Percentiles rank a stretch among this genome's conserved stretches.
Conservation (phyloP, 2,888 invertebrate species). For the Camponotus fellah region DNA sequence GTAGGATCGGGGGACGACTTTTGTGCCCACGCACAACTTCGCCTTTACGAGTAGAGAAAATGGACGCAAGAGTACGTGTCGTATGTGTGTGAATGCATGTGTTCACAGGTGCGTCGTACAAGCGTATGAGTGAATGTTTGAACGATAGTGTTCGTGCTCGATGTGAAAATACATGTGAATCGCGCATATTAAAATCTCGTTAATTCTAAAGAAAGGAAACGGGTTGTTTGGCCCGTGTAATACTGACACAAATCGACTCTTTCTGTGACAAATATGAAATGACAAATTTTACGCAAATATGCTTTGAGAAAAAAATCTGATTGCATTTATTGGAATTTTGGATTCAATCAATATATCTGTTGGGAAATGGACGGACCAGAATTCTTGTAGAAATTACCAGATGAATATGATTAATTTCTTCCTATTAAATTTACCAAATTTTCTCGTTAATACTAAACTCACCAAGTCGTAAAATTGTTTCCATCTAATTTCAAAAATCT, state of each 20-base stretch:
- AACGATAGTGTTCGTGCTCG: constrained; percentile 1
- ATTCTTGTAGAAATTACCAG: too few relatives aligned
- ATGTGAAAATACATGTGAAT: constrained; percentile 9
- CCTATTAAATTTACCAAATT: too few relatives aligned
- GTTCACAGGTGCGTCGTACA: constrained; percentile 26
- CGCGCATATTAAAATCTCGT: constrained; percentile 21
- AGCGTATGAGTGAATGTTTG: not conserved
- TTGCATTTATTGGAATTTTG: too few relatives aligned
- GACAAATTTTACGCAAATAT: not conserved
- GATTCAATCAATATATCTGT: too few relatives aligned
- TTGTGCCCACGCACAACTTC: constrained; percentile 63
- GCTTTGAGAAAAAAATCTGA: too few relatives aligned
- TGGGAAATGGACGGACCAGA: too few relatives aligned
- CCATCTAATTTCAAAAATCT: too few relatives aligned
- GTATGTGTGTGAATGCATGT: constrained; percentile 14
- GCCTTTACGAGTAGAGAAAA: constrained; percentile 41
- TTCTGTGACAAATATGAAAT: not conserved
- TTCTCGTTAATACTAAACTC: too few relatives aligned
- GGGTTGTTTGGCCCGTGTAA: not conserved
- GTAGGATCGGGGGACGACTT: constrained; percentile 68
- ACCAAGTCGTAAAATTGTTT: too few relatives aligned
- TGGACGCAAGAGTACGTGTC: constrained; percentile 33
- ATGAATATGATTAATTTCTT: too few relatives aligned
- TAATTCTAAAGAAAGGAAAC: constrained; percentile 33
- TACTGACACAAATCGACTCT: constrained; percentile 39